phyloP scores from a whole-genome alignment of 2,888 invertebrate genomes.

The Alloscopus bannaensis region DNA sequence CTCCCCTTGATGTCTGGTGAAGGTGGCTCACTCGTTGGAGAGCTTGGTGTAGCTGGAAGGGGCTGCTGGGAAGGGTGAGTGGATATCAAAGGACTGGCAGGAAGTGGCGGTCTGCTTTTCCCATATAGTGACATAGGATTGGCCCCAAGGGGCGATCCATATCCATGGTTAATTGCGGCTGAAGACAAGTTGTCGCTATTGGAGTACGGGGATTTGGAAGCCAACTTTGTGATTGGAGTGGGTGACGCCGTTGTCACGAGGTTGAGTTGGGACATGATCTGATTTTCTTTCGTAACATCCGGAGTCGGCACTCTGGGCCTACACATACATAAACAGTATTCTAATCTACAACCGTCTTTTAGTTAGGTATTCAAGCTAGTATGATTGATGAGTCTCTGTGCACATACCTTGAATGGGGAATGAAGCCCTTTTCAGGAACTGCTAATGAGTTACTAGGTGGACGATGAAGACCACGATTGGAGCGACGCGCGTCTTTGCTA shows the following conservation, averaged over 20 bases:
- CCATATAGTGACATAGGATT: conserved; percentile 8
- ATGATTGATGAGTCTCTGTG: neutral
- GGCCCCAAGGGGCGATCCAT: conserved; percentile 23
- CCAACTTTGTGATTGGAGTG: conserved; percentile 14
- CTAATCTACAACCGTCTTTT: too few species aligned
- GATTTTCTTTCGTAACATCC: conserved; percentile 86
- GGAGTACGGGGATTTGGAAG: conserved; percentile 12
- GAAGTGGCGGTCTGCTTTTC: neutral
- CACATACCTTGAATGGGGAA: conserved; percentile 51
- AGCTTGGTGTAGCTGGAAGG: conserved; percentile 28
- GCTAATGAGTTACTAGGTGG: conserved; percentile 47
- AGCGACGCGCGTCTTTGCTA: conserved; percentile 77
- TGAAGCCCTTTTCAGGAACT: conserved; percentile 53
- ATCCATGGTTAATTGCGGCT: conserved; percentile 33
- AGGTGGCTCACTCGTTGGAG: neutral
- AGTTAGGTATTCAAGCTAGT: too few species aligned
- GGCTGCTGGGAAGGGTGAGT: conserved; percentile 23
- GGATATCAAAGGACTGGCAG: neutral
- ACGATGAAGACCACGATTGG: conserved; percentile 51
- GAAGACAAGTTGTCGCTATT: conserved; percentile 20
- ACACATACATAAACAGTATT: conserved; percentile 1
- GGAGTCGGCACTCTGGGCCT: conserved; percentile 92
- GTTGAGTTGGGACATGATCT: conserved; percentile 27
- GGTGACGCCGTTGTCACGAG: conserved; percentile 42
- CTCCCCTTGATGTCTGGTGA: neutral